A percentile compares a stretch with the other conserved stretches of the same genome.
These are phyloP conservation scores for Anadara kagoshimensis DNA, from an alignment of 1,140 invertebrate species.

Conservation along the genomic window DNA sequence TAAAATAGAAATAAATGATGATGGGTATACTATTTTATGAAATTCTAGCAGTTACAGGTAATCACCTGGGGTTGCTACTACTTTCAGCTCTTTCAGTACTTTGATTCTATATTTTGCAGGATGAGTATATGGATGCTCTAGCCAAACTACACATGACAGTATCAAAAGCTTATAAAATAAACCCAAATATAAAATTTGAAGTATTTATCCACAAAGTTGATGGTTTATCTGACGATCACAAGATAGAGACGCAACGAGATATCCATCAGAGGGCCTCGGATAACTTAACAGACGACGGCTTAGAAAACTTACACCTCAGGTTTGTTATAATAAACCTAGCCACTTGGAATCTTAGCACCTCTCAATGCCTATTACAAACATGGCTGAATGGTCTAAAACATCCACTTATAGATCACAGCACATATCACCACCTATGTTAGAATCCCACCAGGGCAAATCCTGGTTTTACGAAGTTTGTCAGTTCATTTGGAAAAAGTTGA, in stretches of 20 bases:
- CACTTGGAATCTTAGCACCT: no score
- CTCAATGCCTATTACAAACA: no score
- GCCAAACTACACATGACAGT: constrained; percentile 94
- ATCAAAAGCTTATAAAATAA: constrained; percentile 96
- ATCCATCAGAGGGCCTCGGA: constrained; percentile 98
- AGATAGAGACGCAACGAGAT: constrained; percentile 98
- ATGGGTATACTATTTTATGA: no score
- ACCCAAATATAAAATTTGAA: constrained; percentile 98
- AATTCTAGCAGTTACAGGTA: no score
- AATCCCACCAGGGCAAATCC: no score
- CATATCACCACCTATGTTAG: no score
- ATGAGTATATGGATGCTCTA: constrained; percentile 97
- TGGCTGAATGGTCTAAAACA: no score
- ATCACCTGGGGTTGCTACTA: no score
- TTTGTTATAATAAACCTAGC: constrained; percentile 33
- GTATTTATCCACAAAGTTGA: constrained; percentile 99
- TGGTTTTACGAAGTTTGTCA: no score
- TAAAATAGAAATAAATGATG: no score
- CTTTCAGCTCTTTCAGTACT: neutral
- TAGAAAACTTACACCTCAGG: constrained; percentile 75
- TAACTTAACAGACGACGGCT: constrained; percentile 91
- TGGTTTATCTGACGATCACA: constrained; percentile 97
- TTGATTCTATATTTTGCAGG: constrained; percentile 76
- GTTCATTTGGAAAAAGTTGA: no score
- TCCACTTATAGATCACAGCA: no score